phyloP scores from a whole-genome alignment of 2,888 invertebrate genomes.

The Heliconius ismenius region DNA sequence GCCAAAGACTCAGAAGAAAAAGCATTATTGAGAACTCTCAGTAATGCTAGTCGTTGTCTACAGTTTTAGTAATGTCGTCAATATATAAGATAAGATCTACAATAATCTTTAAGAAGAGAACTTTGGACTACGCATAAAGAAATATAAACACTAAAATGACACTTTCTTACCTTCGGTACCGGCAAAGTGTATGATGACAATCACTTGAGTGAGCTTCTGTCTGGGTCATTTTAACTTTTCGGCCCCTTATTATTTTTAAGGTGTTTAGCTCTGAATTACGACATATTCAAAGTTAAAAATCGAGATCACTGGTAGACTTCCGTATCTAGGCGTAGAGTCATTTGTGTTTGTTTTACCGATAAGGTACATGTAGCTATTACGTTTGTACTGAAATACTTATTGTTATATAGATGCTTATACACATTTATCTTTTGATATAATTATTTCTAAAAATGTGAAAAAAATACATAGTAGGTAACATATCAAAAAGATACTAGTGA shows the following conservation, averaged over 20 bases:
- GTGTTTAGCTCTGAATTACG: not conserved
- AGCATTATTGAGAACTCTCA: too few relatives aligned
- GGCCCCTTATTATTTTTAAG: not conserved
- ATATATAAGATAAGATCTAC: not conserved
- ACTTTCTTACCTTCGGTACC: conserved; percentile 11
- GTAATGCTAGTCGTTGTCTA: too few relatives aligned
- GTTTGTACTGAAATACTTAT: conserved; percentile 2
- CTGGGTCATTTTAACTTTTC: not conserved
- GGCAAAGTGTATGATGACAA: conserved; percentile 17
- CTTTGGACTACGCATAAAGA: not conserved
- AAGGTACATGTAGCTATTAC: conserved; percentile 5
- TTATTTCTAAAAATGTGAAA: not conserved
- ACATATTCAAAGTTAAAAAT: not conserved
- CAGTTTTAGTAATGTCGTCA: too few relatives aligned
- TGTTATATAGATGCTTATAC: not conserved
- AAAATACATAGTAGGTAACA: not conserved
- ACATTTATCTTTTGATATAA: conserved; percentile 4
- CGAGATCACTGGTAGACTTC: conserved; percentile 18
- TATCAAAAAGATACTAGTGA: too few relatives aligned
- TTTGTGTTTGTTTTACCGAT: conserved; percentile 24
- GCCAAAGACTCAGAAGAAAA: too few relatives aligned
- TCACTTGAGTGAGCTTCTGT: conserved; percentile 16
- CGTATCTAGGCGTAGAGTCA: conserved; percentile 9
- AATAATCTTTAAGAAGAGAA: not conserved
- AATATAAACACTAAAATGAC: not conserved